Conservation (phyloP, 2,888 invertebrate species). For the Xestia rhomboidea region DNA sequence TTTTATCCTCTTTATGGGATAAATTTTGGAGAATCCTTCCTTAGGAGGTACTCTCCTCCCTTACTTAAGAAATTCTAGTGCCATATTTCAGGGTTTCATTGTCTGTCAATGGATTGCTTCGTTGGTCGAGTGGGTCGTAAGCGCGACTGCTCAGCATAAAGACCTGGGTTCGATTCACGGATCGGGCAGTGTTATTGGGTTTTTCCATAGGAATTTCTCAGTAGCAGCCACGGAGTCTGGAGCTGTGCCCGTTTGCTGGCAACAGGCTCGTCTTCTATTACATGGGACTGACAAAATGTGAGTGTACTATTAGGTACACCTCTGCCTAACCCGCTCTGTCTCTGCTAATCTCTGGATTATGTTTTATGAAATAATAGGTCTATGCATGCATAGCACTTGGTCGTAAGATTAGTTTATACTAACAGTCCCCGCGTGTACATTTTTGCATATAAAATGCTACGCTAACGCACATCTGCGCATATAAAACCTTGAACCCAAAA, state of each 20-base stretch:
- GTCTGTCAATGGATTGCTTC: too few species aligned
- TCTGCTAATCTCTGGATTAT: too few species aligned
- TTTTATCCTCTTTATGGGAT: background rate
- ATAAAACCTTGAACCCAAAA: constrained; percentile 43
- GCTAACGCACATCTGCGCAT: background rate
- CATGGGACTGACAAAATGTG: too few species aligned
- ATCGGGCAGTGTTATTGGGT: background rate
- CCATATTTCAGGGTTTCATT: too few species aligned
- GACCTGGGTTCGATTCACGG: background rate
- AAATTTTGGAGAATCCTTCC: background rate
- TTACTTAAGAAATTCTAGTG: background rate
- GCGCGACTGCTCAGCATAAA: too few species aligned
- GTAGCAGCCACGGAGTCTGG: background rate
- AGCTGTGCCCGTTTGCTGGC: too few species aligned
- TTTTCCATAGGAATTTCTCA: background rate
- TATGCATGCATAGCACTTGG: background rate
- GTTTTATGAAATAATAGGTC: background rate
- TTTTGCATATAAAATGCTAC: background rate
- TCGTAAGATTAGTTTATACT: background rate
- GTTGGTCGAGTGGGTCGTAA: too few species aligned
- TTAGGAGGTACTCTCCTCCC: too few species aligned
- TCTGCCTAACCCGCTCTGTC: too few species aligned
- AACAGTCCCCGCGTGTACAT: background rate
- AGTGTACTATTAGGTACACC: too few species aligned
- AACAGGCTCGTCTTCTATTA: too few species aligned